phyloP scores from a whole-genome alignment of 2,888 invertebrate genomes.

The Ophion costatus region DNA sequence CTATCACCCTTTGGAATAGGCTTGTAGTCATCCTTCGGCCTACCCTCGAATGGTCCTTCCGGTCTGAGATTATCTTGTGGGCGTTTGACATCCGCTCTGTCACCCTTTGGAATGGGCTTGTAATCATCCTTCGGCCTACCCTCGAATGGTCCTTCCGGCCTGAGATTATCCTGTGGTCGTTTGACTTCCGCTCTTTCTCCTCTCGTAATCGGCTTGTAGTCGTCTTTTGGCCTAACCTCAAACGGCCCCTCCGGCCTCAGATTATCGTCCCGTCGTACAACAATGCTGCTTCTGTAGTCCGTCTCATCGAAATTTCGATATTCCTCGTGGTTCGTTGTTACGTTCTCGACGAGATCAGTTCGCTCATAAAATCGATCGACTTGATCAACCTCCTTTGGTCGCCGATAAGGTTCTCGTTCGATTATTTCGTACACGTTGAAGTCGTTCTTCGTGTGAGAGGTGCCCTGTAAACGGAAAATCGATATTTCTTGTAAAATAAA shows the following conservation, averaged over 20 bases:
- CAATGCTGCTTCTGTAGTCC: conserved; percentile 82
- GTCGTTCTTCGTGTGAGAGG: conserved; percentile 81
- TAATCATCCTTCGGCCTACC: conserved; percentile 82
- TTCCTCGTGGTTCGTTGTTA: conserved; percentile 89
- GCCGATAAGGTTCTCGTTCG: conserved; percentile 83
- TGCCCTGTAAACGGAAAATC: conserved; percentile 74
- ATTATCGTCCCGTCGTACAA: conserved; percentile 83
- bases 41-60: conserved; percentile 86
- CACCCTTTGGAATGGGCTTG: conserved; percentile 80
- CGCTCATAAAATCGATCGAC: conserved; percentile 76
- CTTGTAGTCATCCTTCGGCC: conserved; percentile 74
- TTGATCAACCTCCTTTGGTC: conserved; percentile 88
- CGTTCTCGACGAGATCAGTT: conserved; percentile 86
- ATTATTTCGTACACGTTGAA: conserved; percentile 77
- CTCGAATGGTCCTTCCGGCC: conserved; percentile 85
- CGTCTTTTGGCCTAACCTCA: conserved; percentile 83
- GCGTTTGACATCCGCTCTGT: conserved; percentile 73
- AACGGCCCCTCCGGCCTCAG: conserved; percentile 84
- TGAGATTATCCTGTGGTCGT: conserved; percentile 83
- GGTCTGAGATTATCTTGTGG: conserved; percentile 74
- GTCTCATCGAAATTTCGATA: conserved; percentile 87
- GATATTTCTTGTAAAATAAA: background rate
- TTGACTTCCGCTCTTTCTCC: conserved; percentile 77
- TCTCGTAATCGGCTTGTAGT: conserved; percentile 80
- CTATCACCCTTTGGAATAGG: conserved; percentile 75